Conservation (phyloP, 2,888 invertebrate species). For the Synanthedon formicaeformis region DNA sequence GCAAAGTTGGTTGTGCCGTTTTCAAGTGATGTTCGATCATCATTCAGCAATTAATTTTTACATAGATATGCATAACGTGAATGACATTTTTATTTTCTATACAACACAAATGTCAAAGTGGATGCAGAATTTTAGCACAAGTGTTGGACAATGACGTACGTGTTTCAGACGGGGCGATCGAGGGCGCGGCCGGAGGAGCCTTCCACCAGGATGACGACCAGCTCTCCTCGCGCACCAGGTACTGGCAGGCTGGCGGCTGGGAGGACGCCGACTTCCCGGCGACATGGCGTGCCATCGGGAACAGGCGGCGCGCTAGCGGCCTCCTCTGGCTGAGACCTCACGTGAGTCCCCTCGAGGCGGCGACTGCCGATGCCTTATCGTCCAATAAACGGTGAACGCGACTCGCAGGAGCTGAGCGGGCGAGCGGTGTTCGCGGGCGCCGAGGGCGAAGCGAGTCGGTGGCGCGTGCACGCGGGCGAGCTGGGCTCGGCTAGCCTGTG, state of each 20-base stretch:
- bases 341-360: constrained; percentile 50
- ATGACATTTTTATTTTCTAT: too few relatives aligned
- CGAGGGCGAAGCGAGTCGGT: constrained; percentile 11
- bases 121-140: too few relatives aligned
- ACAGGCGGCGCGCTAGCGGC: constrained; percentile 66
- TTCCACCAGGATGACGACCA: constrained; percentile 26
- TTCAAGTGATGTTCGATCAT: neutral
- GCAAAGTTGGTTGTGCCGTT: too few relatives aligned
- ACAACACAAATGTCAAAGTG: too few relatives aligned
- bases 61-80: too few relatives aligned
- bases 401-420: constrained; percentile 73
- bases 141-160: neutral
- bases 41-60: too few relatives aligned
- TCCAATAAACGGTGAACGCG: neutral
- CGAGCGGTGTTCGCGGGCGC: constrained; percentile 68
- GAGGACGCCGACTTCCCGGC: constrained; percentile 75
- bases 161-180: constrained; percentile 14
- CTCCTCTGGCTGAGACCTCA: constrained; percentile 77
- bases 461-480: constrained; percentile 37
- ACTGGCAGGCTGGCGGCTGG: constrained; percentile 38
- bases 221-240: constrained; percentile 29
- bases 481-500: constrained; percentile 71
- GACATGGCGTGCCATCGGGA: constrained; percentile 62
- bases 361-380: too few relatives aligned
- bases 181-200: constrained; percentile 8